These are phyloP conservation scores for Pangasius djambal DNA, from an alignment of 2,797 vertebrate species.

Conservation along the genomic window DNA sequence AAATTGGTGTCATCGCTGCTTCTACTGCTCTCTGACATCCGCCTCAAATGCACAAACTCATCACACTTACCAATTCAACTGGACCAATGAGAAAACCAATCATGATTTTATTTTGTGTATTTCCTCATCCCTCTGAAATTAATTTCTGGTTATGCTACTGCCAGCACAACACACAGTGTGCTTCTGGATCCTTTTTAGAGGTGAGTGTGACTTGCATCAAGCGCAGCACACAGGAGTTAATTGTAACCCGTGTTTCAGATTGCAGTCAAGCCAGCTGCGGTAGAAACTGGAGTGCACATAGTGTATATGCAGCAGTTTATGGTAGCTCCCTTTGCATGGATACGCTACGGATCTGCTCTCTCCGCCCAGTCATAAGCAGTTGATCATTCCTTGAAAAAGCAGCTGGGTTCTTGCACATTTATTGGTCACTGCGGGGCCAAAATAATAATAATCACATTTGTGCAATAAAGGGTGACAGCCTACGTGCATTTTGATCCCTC, in stretches of 20 bases:
- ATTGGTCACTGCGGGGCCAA: slow-evolving; percentile 22
- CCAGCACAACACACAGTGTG: too few species aligned
- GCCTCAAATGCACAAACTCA: too few species aligned
- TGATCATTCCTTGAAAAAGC: background rate
- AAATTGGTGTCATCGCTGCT: too few species aligned
- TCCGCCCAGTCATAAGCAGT: background rate
- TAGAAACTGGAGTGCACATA: too few species aligned
- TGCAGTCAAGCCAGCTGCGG: too few species aligned
- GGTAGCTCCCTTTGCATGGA: background rate
- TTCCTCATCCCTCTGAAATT: background rate
- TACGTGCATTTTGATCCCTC: background rate
- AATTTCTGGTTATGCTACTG: background rate
- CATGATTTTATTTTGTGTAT: background rate
- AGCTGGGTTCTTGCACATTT: slow-evolving; percentile 30
- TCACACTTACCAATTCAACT: too few species aligned
- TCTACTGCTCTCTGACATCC: too few species aligned
- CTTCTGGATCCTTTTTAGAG: too few species aligned
- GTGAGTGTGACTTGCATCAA: too few species aligned
- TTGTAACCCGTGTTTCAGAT: background rate
- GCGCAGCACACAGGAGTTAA: background rate
- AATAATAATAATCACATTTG: slow-evolving; percentile 19
- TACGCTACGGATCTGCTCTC: background rate
- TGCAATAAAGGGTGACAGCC: background rate
- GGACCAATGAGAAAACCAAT: too few species aligned
- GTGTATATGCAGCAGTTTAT: background rate